A percentile compares a stretch with the other conserved stretches of the same genome.
phyloP scores from a whole-genome alignment of 2,888 invertebrate species.

The Desoria tigrina region DNA sequence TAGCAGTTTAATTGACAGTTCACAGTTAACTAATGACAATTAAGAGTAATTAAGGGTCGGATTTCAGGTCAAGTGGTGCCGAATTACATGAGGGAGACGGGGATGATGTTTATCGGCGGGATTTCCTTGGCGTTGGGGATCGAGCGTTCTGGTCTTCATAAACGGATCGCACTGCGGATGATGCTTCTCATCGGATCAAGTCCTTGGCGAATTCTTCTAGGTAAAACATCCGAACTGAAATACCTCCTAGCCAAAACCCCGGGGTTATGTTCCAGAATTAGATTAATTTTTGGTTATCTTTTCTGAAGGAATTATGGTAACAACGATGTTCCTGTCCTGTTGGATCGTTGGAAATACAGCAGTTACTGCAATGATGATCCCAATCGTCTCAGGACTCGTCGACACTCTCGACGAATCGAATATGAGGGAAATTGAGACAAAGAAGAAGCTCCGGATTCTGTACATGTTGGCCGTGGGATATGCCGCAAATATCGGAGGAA shows the following conservation, averaged over 20 bases:
- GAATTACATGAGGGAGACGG: conserved; percentile 45
- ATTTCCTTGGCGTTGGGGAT: conserved; percentile 60
- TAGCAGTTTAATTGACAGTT: neutral
- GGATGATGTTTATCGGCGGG: conserved; percentile 56
- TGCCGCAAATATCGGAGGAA: conserved; percentile 27
- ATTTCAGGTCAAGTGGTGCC: conserved; percentile 13
- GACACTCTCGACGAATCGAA: conserved; percentile 72
- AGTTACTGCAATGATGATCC: conserved; percentile 90
- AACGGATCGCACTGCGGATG: conserved; percentile 56
- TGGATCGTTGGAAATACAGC: conserved; percentile 90
- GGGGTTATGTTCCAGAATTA: no score
- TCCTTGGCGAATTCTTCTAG: conserved; percentile 28
- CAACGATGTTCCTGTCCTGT: conserved; percentile 94
- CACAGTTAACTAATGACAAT: conserved; percentile 8
- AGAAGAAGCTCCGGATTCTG: conserved; percentile 11
- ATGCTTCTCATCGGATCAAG: conserved; percentile 18
- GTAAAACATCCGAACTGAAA: no score
- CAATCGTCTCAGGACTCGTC: conserved; percentile 82
- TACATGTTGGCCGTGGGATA: conserved; percentile 33
- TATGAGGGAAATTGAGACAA: neutral
- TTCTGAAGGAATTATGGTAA: conserved; percentile 79
- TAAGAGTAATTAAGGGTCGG: neutral
- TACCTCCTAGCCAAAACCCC: no score
- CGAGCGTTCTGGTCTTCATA: conserved; percentile 60
- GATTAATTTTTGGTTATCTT: conserved; percentile 62